Conservation (phyloP, 2,113 vertebrate genomes). For the Carassius carassius region DNA sequence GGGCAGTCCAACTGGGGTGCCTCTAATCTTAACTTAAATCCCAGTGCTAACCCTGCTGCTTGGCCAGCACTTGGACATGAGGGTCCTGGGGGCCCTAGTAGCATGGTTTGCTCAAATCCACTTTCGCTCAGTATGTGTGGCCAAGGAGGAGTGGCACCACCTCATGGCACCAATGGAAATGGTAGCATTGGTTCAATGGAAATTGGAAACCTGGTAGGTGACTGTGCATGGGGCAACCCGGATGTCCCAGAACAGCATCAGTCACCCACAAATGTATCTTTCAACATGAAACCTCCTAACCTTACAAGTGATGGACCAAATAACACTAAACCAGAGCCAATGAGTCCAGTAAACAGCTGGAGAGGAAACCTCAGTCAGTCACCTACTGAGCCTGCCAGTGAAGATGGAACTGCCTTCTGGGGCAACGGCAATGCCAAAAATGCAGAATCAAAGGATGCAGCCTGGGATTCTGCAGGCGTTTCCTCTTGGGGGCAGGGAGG, state of each 20-base stretch:
- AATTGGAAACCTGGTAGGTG: constrained; percentile 76
- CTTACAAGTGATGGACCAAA: constrained; percentile 97
- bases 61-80: constrained; percentile 98
- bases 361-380: constrained; percentile 86
- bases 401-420: constrained; percentile 86
- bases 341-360: constrained; percentile 92
- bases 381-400: constrained; percentile 80
- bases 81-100: constrained; percentile 79
- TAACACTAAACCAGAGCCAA: constrained; percentile 86
- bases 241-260: constrained; percentile 91
- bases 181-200: constrained; percentile 83
- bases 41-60: constrained; percentile 96
- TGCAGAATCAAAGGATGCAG: constrained; percentile 74
- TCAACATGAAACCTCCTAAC: constrained; percentile 95
- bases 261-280: constrained; percentile 90
- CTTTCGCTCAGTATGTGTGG: constrained; percentile 87
- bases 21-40: constrained; percentile 96
- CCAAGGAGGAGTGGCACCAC: constrained; percentile 79
- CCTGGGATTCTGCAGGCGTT: constrained; percentile 88
- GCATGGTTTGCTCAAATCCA: constrained; percentile 66
- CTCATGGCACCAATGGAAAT: constrained; percentile 78
- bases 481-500: constrained; percentile 84
- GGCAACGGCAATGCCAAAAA: constrained; percentile 83
- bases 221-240: constrained; percentile 85
- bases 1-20: constrained; percentile 88